Base-by-base conservation (phyloP, 2,888 invertebrate species). In the Clunio marinus region DNA sequence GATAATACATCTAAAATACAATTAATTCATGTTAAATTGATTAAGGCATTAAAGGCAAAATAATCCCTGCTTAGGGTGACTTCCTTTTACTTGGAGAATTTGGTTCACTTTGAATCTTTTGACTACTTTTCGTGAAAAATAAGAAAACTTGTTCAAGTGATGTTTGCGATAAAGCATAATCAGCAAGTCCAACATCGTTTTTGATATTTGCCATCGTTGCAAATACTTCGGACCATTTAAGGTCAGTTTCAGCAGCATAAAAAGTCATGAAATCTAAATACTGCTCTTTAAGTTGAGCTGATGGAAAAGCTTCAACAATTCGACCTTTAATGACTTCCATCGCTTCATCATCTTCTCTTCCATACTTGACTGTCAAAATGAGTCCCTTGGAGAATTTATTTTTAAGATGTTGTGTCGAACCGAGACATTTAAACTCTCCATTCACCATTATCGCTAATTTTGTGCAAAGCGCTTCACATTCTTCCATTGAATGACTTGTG, bases 401-500 rank as follows among this genome's bases (percentile, higher is more conserved):
- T 76, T 91, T 91, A 62, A 91, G 80, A 74, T 89, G 86, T 72
- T 89, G 88, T 70, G 88, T 86, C 1, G 88, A 86, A 58, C 90
- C 91, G 46, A 89, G 80, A 72, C 88, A 89, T 73, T 85, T 83
- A 75, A 91, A 87, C 71, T 83, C 81, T 0, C 91, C 92, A 74
- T 87, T 86, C 66, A 90, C 91, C 91, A 92, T 91, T 70, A 92
- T 88, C 41, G 88, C 89, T 73, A 92, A 78, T 5, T 91, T 81
- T 1, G 89, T 88, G 76, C 91, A 92, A 37, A 92, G 80, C 28
- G 88, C 89, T 79, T 92, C 91, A 77, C 91, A 91, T 77, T 92
- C 91, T 76, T 89, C 88, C 89, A 92, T 91, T 76, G 89, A 89
- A 79, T 91, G 90, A 55, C 92, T 91, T 15, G 93, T 93, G 69